A percentile compares a stretch with the other conserved stretches of the same genome.
phyloP scores from a whole-genome alignment of 2,888 invertebrate genomes.

The Pegoplata infirma region DNA sequence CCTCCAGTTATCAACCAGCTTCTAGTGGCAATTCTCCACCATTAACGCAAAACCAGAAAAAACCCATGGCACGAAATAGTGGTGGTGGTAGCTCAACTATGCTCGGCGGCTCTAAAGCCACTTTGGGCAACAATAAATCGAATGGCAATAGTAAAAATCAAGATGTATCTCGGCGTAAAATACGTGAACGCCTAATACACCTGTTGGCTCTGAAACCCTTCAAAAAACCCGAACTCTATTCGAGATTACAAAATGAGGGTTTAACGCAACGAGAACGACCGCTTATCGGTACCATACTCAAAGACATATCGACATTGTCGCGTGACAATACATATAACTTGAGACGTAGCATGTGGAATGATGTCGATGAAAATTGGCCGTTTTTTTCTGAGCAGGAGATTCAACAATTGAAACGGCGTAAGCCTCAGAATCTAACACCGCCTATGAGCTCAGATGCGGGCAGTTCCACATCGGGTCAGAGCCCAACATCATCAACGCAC shows the following conservation, averaged over 20 bases:
- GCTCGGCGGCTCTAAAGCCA: slow-evolving; percentile 28
- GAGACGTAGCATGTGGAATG: slow-evolving; percentile 92
- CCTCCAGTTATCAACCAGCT: slow-evolving; percentile 60
- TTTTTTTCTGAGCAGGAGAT: slow-evolving; percentile 94
- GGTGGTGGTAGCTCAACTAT: slow-evolving; percentile 18
- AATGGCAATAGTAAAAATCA: slow-evolving; percentile 67
- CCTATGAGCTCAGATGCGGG: slow-evolving; percentile 91
- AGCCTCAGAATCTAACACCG: slow-evolving; percentile 94
- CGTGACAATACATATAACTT: slow-evolving; percentile 94
- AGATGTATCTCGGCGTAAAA: slow-evolving; percentile 80
- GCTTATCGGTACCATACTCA: slow-evolving; percentile 87
- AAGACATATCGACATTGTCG: slow-evolving; percentile 86
- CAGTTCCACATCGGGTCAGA: slow-evolving; percentile 88
- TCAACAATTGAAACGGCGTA: slow-evolving; percentile 91
- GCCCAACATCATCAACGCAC: slow-evolving; percentile 86
- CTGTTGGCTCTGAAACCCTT: slow-evolving; percentile 94
- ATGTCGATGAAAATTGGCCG: slow-evolving; percentile 96
- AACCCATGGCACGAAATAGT: not conserved
- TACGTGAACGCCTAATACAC: slow-evolving; percentile 94
- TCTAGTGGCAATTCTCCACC: slow-evolving; percentile 60
- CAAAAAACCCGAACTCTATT: slow-evolving; percentile 94
- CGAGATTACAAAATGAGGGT: slow-evolving; percentile 91
- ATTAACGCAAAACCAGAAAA: slow-evolving; percentile 29
- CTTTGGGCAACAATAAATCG: slow-evolving; percentile 55
- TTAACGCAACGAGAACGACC: slow-evolving; percentile 89